These are phyloP conservation scores for Oryzias celebensis DNA, from an alignment of 2,113 vertebrate genomes.

Conservation along the genomic window DNA sequence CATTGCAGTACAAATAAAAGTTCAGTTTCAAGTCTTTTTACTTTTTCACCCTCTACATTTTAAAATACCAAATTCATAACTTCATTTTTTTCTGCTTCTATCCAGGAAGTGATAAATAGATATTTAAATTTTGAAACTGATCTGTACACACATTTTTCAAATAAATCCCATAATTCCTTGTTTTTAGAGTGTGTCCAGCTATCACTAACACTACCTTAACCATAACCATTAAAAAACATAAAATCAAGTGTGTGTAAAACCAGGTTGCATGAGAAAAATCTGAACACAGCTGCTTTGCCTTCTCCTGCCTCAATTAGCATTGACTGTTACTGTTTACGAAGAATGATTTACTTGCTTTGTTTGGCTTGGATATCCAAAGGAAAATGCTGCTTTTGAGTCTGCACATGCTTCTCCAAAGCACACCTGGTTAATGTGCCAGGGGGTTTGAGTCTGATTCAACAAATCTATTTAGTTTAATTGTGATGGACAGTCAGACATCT, in stretches of 20 bases:
- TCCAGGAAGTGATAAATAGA: background rate
- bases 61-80: background rate
- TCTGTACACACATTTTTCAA: background rate
- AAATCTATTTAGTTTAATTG: constrained; percentile 19
- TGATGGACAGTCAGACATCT: constrained; percentile 14
- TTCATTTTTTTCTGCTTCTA: background rate
- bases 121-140: background rate
- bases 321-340: constrained; percentile 20
- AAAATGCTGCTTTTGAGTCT: constrained; percentile 12
- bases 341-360: constrained; percentile 28
- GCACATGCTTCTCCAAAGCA: constrained; percentile 12
- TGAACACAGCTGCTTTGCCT: background rate
- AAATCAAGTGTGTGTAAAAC: background rate
- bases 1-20: too few relatives aligned
- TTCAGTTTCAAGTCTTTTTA: too few relatives aligned
- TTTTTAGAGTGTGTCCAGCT: background rate
- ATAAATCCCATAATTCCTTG: too few relatives aligned
- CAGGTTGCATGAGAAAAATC: background rate
- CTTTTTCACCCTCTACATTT: too few relatives aligned
- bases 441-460: constrained; percentile 7
- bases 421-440: constrained; percentile 1
- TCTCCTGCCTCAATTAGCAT: constrained; percentile 10
- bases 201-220: background rate
- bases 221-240: background rate
- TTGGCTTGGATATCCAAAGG: constrained; percentile 13